Conservation (phyloP, 2,113 vertebrate species). For the Theristicus caerulescens region DNA sequence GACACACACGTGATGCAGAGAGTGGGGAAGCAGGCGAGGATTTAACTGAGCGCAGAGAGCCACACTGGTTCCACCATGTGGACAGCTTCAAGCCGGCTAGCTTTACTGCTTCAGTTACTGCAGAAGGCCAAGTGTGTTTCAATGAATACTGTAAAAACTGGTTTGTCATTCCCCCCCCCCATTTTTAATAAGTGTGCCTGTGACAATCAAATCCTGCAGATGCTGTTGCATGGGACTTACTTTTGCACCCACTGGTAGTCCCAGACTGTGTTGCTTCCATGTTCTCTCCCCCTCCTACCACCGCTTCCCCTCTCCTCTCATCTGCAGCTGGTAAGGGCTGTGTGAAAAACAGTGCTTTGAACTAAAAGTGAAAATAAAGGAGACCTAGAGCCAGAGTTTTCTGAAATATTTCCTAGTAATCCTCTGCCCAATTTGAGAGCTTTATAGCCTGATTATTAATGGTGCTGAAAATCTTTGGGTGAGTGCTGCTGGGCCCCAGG, state of each 20-base stretch:
- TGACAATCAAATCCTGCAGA: not conserved
- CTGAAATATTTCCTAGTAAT: not conserved
- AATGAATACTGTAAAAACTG: not conserved
- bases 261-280: not conserved
- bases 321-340: not conserved
- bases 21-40: not conserved
- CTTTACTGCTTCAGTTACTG: not conserved
- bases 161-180: no score
- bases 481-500: not conserved
- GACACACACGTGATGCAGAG: not conserved
- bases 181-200: not conserved
- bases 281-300: not conserved
- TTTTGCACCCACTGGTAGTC: not conserved
- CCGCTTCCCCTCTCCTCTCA: accelerated
- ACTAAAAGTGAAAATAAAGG: not conserved
- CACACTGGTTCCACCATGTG: not conserved
- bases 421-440: not conserved
- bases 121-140: not conserved
- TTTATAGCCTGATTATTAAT: not conserved
- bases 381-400: not conserved
- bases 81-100: not conserved
- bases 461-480: not conserved
- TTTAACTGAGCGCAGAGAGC: not conserved
- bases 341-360: not conserved
- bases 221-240: not conserved